A percentile compares a stretch with the other conserved stretches of the same genome.
Evolutionary conservation across 2,797 vertebrate genomes (phyloP).

Genomic region (Pelobates cultripes): DNA sequence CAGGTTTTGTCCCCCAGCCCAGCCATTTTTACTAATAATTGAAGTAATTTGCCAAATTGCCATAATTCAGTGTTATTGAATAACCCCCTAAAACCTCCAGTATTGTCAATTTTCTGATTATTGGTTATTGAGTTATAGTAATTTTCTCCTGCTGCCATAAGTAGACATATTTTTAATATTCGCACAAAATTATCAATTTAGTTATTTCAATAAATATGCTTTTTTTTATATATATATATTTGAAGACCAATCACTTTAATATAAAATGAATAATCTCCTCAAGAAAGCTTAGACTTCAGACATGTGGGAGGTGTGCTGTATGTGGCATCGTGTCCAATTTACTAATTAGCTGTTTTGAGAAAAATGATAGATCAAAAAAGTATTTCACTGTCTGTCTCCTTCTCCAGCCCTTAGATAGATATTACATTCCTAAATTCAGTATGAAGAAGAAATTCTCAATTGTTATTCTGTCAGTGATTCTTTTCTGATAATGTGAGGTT

Average conservation of each 20-base stretch:
- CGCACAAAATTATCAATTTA: too few species aligned
- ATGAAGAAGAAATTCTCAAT: constrained; percentile 36
- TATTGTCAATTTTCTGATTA: too few species aligned
- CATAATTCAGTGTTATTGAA: too few species aligned
- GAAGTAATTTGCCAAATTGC: too few species aligned
- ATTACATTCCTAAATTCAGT: constrained; percentile 27
- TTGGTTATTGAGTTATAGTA: too few species aligned
- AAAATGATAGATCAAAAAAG: constrained; percentile 11
- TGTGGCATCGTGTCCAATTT: neutral
- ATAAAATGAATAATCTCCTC: neutral
- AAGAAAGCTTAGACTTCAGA: neutral
- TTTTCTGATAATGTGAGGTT: constrained; percentile 36
- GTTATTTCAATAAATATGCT: neutral
- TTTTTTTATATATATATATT: neutral
- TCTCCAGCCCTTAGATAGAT: constrained; percentile 17
- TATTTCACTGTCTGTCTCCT: constrained; percentile 10
- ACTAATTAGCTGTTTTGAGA: constrained; percentile 2
- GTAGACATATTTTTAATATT: too few species aligned
- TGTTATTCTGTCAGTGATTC: constrained; percentile 30
- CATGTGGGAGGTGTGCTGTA: constrained; percentile 1
- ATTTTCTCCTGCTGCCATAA: too few species aligned
- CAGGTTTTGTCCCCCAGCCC: too few species aligned
- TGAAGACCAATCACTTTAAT: neutral
- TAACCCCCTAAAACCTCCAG: too few species aligned
- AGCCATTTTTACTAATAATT: too few species aligned